Percentiles rank a stretch among this genome's conserved stretches.
These are phyloP conservation scores for Rhopalosiphum padi DNA, from an alignment of 1,140 invertebrate genomes.

Conservation along the genomic window DNA sequence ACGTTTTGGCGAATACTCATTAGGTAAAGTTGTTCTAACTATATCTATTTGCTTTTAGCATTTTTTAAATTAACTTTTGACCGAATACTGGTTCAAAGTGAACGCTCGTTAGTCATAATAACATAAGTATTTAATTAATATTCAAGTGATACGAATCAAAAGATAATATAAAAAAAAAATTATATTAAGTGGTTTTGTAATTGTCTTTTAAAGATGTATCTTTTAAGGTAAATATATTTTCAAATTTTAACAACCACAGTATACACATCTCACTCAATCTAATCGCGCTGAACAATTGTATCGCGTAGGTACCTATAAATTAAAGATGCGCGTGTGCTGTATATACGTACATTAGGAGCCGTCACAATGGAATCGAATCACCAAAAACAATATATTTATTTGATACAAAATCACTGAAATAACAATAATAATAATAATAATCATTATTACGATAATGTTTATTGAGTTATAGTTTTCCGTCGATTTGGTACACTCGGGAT, in stretches of 20 bases:
- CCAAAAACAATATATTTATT: not conserved
- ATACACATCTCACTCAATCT: not conserved
- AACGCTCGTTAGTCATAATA: not conserved
- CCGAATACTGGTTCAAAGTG: not conserved
- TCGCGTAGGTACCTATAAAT: not conserved
- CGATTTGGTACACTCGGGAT: not conserved
- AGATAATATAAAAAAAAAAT: not conserved
- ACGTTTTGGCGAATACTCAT: not conserved
- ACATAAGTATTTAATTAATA: not conserved
- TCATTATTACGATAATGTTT: not conserved
- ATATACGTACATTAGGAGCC: not conserved
- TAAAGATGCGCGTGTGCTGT: too few species aligned
- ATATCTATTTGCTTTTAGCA: not conserved
- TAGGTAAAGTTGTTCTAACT: not conserved
- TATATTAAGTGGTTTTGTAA: not conserved
- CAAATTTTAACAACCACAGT: not conserved
- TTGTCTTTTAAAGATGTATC: not conserved
- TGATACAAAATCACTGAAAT: not conserved
- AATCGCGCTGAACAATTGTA: not conserved
- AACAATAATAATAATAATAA: not conserved
- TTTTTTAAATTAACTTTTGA: slow-evolving; percentile 11
- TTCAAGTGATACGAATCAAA: not conserved
- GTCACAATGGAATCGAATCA: not conserved
- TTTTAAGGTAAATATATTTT: not conserved
- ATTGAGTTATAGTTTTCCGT: not conserved